Evolutionary conservation across 2,888 invertebrate genomes (phyloP), one percentile per base, ranked within the genome.

Genomic region (Ypsolopha sequella): DNA sequence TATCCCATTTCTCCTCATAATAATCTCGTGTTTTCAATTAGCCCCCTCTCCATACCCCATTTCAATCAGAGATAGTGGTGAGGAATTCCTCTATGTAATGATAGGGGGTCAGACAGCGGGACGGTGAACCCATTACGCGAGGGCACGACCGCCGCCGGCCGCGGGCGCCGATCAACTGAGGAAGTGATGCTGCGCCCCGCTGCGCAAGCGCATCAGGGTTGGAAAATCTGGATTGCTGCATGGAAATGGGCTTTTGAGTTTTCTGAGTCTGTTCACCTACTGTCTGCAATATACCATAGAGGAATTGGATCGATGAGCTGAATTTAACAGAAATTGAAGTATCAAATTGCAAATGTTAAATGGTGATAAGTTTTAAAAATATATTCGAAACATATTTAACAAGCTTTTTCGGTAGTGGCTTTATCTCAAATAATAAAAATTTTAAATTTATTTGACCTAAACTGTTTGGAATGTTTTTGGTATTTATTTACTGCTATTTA

Each of bases 71-170:
- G 36, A 11, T 36, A 36, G 39, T 14, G 11, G 8, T 49, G n/a
- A 13, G n/a, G 46, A 13, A 46, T 24, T 33, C 34, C 36, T 11
- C 36, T 36, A 36, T 41, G 50, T 50, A 50, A 50, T 50, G 50
- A 50, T 43, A 43, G 50, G 36, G 7, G 41, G 41, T 34, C 41
- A 35, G 63, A 68, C 24, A 71, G 70, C 74, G 70, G 68, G 70
- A 66, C 65, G 58, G 60, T 67, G 67, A 72, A 67, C 68, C 72
- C 70, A 80, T 80, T 80, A 78, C 65, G 60, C 60, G 59, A 62
- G 64, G 62, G 64, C 80, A 82, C 80, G 79, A 80, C 78, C 68
- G 76, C 71, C 74, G 61, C 66, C 62, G 73, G 79, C 79, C 63
- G 63, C 70, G 62, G 68, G 63, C 71, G 66, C 62, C 71, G 71